Evolutionary conservation across 2,113 vertebrate species (phyloP).

Genomic region (Enhydra lutris): DNA sequence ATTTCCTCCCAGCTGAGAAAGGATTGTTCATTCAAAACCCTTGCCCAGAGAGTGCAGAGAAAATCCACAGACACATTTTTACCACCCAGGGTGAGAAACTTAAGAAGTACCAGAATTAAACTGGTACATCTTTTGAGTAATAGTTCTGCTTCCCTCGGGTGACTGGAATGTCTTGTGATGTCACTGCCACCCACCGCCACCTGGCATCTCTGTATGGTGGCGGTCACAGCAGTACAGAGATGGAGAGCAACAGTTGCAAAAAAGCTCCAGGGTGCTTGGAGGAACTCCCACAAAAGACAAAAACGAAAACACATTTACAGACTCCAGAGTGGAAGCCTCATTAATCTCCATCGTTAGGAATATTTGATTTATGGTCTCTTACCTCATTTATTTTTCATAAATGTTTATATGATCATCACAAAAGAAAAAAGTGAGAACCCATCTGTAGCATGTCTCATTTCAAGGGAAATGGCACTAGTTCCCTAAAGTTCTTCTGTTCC

Average conservation of each 20-base stretch:
- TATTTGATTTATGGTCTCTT: neutral
- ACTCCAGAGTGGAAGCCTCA: neutral
- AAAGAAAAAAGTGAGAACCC: neutral
- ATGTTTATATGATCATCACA: neutral
- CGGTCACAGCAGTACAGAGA: neutral
- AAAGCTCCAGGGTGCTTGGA: neutral
- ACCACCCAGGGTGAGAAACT: constrained; percentile 59
- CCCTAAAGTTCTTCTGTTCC: neutral
- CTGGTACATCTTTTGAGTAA: constrained; percentile 57
- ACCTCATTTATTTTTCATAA: neutral
- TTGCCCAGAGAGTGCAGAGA: constrained; percentile 26
- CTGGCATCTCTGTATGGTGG: constrained; percentile 28
- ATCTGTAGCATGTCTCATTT: neutral
- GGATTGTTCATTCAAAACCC: constrained; percentile 23
- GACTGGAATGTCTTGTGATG: constrained; percentile 53
- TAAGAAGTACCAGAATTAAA: constrained; percentile 65
- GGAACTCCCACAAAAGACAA: neutral
- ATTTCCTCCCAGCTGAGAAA: constrained; percentile 34
- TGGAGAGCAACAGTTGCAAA: neutral
- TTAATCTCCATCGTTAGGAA: neutral
- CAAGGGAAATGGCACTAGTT: neutral
- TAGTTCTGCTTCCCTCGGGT: constrained; percentile 32
- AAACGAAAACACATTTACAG: neutral
- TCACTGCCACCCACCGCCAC: constrained; percentile 63
- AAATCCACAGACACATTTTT: constrained; percentile 52